Evolutionary conservation across 2,797 vertebrate species (phyloP).

Genomic region (Menidia menidia): DNA sequence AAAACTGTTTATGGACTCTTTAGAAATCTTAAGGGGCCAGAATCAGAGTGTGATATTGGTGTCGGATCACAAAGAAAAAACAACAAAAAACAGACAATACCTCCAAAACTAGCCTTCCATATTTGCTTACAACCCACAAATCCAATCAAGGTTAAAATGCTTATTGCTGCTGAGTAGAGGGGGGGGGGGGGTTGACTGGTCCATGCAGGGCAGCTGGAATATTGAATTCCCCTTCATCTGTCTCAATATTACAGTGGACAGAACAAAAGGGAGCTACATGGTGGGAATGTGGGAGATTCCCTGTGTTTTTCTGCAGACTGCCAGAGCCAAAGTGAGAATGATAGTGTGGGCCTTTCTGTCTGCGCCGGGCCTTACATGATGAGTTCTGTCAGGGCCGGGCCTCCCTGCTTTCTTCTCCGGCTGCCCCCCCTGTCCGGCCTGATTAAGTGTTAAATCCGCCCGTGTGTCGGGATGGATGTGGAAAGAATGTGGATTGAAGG

Average conservation of each 20-base stretch:
- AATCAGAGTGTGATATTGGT: neutral
- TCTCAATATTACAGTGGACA: constrained; percentile 46
- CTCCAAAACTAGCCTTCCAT: constrained; percentile 26
- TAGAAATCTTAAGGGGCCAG: no score
- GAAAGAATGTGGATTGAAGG: constrained; percentile 75
- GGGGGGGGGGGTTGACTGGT: constrained; percentile 28
- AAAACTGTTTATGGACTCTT: no score
- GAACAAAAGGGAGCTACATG: constrained; percentile 43
- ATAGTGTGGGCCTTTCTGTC: constrained; percentile 53
- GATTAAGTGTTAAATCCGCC: constrained; percentile 84
- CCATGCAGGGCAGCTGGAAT: constrained; percentile 48
- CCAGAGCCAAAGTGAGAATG: constrained; percentile 36
- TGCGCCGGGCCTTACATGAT: constrained; percentile 62
- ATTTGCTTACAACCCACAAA: constrained; percentile 46
- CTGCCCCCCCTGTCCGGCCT: constrained; percentile 63
- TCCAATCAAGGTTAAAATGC: constrained; percentile 55
- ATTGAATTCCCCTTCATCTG: constrained; percentile 61
- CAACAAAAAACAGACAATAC: neutral
- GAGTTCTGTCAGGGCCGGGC: constrained; percentile 75
- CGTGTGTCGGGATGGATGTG: constrained; percentile 77
- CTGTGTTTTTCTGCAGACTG: constrained; percentile 31
- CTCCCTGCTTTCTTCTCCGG: constrained; percentile 17
- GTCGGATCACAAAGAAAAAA: neutral
- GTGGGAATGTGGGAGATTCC: constrained; percentile 53
- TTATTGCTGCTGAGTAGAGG: constrained; percentile 43